Evolutionary conservation across 2,888 invertebrate genomes (phyloP).

Genomic region (Lithosia quadra): DNA sequence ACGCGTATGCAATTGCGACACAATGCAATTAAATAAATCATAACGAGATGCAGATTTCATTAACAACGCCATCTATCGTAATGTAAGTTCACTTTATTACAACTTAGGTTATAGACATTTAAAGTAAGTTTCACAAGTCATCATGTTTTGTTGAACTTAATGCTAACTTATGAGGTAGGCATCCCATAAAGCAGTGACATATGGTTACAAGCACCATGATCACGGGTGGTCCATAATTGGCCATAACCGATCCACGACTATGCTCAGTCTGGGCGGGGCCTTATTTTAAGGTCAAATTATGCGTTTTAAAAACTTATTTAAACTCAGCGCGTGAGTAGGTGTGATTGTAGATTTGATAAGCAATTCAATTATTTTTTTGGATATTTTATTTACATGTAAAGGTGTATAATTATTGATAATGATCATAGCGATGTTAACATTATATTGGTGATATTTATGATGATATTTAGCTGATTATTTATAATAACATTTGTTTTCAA

Average conservation of each 20-base stretch:
- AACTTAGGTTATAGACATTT: not conserved
- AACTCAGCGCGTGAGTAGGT: slow-evolving; percentile 33
- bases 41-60: not conserved
- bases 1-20: too few species aligned
- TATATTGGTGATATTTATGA: slow-evolving; percentile 15
- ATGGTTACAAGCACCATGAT: slow-evolving; percentile 47
- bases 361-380: slow-evolving; percentile 26
- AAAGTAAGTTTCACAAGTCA: not conserved
- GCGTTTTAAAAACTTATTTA: slow-evolving; percentile 39
- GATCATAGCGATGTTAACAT: slow-evolving; percentile 20
- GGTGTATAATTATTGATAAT: slow-evolving; percentile 29
- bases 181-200: slow-evolving; percentile 52
- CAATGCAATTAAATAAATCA: not conserved
- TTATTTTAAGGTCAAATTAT: slow-evolving; percentile 40
- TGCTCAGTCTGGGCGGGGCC: slow-evolving; percentile 24
- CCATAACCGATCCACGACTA: slow-evolving; percentile 28
- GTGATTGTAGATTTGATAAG: slow-evolving; percentile 37
- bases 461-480: slow-evolving; percentile 15
- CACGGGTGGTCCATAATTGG: slow-evolving; percentile 58
- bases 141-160: not conserved
- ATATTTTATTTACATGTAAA: slow-evolving; percentile 25
- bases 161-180: not conserved
- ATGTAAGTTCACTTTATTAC: not conserved
- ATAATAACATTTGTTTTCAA: slow-evolving; percentile 15
- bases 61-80: not conserved